Evolutionary conservation across 2,888 invertebrate species (phyloP).

Genomic region (Campoletis raptor): DNA sequence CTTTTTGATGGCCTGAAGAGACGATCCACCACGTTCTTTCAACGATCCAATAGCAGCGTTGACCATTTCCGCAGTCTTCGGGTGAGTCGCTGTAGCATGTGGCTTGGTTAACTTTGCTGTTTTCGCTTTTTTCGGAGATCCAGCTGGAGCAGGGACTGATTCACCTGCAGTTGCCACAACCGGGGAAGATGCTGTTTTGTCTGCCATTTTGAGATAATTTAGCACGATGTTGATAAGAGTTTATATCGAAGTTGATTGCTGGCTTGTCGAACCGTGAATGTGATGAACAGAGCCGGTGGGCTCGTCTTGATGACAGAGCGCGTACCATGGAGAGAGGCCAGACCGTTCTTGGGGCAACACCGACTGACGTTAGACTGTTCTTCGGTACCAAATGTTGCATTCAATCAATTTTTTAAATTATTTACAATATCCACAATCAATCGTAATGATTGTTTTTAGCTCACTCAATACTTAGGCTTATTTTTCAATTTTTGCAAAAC

Average conservation of each 20-base stretch:
- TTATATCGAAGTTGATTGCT: background rate
- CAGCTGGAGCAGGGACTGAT: slow-evolving; percentile 35
- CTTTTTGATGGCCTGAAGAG: slow-evolving; percentile 88
- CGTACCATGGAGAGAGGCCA: slow-evolving; percentile 62
- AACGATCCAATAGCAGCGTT: slow-evolving; percentile 86
- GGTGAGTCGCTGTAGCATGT: slow-evolving; percentile 85
- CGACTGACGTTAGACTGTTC: slow-evolving; percentile 6
- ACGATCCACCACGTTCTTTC: slow-evolving; percentile 88
- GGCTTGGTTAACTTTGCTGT: slow-evolving; percentile 74
- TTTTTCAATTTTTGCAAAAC: background rate
- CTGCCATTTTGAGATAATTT: background rate
- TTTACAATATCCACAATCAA: background rate
- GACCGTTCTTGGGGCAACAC: slow-evolving; percentile 1
- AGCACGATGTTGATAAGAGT: background rate
- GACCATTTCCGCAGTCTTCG: slow-evolving; percentile 87
- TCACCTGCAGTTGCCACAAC: slow-evolving; percentile 64
- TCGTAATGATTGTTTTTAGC: background rate
- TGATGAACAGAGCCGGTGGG: too few relatives aligned
- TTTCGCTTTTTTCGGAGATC: slow-evolving; percentile 71
- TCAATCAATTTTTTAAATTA: slow-evolving; percentile 8
- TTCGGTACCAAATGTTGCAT: slow-evolving; percentile 27
- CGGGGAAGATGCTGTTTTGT: slow-evolving; percentile 48
- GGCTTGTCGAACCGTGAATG: background rate
- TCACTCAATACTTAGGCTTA: slow-evolving; percentile 3
- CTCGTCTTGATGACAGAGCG: slow-evolving; percentile 24